phyloP scores from a whole-genome alignment of 2,797 vertebrate genomes.

The Poeciliopsis paucimaculata region DNA sequence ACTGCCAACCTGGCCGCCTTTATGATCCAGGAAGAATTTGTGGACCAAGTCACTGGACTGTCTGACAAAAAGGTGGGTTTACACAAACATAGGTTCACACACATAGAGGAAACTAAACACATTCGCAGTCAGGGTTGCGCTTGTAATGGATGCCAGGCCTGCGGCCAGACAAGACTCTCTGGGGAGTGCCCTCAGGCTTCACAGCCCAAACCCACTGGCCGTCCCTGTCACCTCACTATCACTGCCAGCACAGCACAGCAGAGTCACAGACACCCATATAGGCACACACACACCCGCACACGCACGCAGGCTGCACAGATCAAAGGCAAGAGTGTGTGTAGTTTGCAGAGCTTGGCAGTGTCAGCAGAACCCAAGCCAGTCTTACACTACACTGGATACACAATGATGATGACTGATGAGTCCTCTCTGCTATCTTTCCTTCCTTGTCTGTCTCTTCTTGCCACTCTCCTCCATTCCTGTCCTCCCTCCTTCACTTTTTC shows the following conservation, averaged over 20 bases:
- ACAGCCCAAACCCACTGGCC: conserved; percentile 66
- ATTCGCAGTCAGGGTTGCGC: conserved; percentile 54
- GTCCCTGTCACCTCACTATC: conserved; percentile 65
- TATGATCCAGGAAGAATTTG: conserved; percentile 99
- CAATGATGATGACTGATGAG: conserved; percentile 78
- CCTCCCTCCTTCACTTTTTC: conserved; percentile 13
- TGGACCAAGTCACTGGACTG: conserved; percentile 97
- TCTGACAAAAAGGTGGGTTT: conserved; percentile 95
- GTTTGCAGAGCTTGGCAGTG: conserved; percentile 56
- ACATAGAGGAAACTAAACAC: conserved; percentile 37
- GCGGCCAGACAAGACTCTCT: conserved; percentile 69
- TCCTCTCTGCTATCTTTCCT: conserved; percentile 56
- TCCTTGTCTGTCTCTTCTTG: conserved; percentile 56
- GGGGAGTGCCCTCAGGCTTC: conserved; percentile 60
- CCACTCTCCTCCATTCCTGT: conserved; percentile 36
- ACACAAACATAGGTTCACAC: conserved; percentile 32
- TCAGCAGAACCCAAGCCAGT: conserved; percentile 70
- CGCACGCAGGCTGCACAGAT: conserved; percentile 41
- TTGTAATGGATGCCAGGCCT: conserved; percentile 71
- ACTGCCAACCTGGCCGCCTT: conserved; percentile 99
- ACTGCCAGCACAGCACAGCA: conserved; percentile 66
- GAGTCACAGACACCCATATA: conserved; percentile 30
- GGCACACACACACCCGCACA: conserved; percentile 12
- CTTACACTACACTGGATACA: conserved; percentile 67
- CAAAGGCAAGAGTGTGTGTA: conserved; percentile 50